Evolutionary conservation across 2,888 invertebrate species (phyloP).

Genomic region (Arrhopalites spinosus): DNA sequence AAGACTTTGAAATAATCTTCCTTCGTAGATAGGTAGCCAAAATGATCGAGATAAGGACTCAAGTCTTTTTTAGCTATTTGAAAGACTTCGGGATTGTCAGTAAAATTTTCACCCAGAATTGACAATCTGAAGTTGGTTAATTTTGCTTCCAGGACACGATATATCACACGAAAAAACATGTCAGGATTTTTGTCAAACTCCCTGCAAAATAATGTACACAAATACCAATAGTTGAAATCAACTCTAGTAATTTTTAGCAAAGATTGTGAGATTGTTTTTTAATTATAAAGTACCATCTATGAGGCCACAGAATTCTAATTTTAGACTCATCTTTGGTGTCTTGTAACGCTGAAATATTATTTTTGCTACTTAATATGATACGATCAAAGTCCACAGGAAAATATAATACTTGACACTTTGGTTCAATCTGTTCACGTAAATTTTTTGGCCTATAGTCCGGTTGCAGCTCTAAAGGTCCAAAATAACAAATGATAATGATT

Average conservation of each 20-base stretch:
- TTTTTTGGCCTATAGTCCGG: constrained; percentile 69
- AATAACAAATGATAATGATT: too few relatives aligned
- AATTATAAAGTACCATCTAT: constrained; percentile 65
- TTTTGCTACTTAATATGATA: constrained; percentile 5
- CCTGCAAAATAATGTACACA: constrained; percentile 62
- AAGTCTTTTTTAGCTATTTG: constrained; percentile 63
- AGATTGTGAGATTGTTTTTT: too few relatives aligned
- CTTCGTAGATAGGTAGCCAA: constrained; percentile 66
- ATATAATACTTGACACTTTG: constrained; percentile 69
- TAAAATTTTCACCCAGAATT: constrained; percentile 69
- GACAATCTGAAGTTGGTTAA: constrained; percentile 65
- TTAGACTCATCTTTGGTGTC: too few relatives aligned
- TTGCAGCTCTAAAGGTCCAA: too few relatives aligned
- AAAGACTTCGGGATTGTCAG: constrained; percentile 68
- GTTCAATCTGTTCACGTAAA: constrained; percentile 64
- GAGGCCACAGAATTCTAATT: constrained; percentile 70
- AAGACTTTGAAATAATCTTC: constrained; percentile 67
- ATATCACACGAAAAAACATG: constrained; percentile 65
- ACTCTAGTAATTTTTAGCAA: too few relatives aligned
- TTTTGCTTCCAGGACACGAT: constrained; percentile 63
- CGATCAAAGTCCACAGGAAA: constrained; percentile 64
- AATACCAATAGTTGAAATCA: neutral
- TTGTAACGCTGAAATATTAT: neutral
- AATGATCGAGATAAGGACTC: constrained; percentile 63
- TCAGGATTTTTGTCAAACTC: constrained; percentile 78